phyloP scores from a whole-genome alignment of 2,113 vertebrate genomes.

The Sprattus sprattus region DNA sequence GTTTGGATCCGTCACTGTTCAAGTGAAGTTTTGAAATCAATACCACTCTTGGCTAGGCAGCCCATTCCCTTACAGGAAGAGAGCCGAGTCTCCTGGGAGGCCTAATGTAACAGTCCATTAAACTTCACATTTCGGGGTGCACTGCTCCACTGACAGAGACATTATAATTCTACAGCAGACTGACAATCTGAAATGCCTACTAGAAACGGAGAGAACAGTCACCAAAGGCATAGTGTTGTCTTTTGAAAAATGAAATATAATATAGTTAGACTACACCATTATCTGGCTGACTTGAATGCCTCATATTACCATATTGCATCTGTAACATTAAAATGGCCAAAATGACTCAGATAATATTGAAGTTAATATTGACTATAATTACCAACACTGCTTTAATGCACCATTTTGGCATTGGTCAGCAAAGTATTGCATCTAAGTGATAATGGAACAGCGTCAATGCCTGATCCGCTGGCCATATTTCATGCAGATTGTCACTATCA shows the following conservation, averaged over 20 bases:
- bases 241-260: neutral
- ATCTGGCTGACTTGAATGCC: neutral
- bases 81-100: neutral
- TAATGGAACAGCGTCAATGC: neutral
- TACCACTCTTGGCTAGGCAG: conserved; percentile 34
- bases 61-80: conserved; percentile 26
- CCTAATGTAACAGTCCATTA: conserved; percentile 18
- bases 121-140: conserved; percentile 14
- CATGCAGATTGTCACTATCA: neutral
- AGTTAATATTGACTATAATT: neutral
- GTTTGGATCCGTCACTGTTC: conserved; percentile 8
- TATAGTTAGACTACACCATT: neutral
- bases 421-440: neutral
- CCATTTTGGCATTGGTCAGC: neutral
- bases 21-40: conserved; percentile 50
- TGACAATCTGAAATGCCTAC: neutral
- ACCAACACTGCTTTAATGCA: neutral
- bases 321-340: neutral
- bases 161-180: neutral
- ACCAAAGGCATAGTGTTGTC: neutral
- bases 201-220: neutral
- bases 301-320: neutral
- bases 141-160: neutral
- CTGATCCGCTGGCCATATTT: neutral
- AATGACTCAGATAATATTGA: neutral